A percentile compares a stretch with the other conserved stretches of the same genome.
These are phyloP conservation scores for Drosophila ustulata DNA, from an alignment of 2,888 invertebrate genomes.

Conservation along the genomic window DNA sequence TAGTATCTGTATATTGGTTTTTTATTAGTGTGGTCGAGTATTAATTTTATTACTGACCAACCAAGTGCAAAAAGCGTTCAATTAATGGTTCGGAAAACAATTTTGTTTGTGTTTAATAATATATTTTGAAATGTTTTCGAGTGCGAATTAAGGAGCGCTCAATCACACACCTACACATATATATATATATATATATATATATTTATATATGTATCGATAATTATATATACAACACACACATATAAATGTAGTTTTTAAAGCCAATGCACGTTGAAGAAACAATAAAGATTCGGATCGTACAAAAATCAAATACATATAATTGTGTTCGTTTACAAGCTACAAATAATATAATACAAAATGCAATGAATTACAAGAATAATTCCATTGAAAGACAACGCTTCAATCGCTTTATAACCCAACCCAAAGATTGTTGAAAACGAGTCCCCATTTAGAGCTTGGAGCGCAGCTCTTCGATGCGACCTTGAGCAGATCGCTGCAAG, in stretches of 20 bases:
- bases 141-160: slow-evolving; percentile 39
- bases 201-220: slow-evolving; percentile 20
- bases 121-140: slow-evolving; percentile 64
- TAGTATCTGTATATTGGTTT: slow-evolving; percentile 26
- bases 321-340: slow-evolving; percentile 29
- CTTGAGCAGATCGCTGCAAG: slow-evolving; percentile 90
- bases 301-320: slow-evolving; percentile 38
- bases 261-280: slow-evolving; percentile 78
- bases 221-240: slow-evolving; percentile 49
- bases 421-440: slow-evolving; percentile 20
- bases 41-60: slow-evolving; percentile 24
- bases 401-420: slow-evolving; percentile 23
- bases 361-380: slow-evolving; percentile 13
- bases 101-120: slow-evolving; percentile 39
- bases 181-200: slow-evolving; percentile 24
- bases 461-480: slow-evolving; percentile 90
- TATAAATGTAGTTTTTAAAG: slow-evolving; percentile 67
- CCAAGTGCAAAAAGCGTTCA: slow-evolving; percentile 47
- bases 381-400: slow-evolving; percentile 2
- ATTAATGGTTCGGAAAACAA: slow-evolving; percentile 16
- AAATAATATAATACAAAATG: slow-evolving; percentile 28
- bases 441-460: slow-evolving; percentile 89
- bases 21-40: slow-evolving; percentile 26
- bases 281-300: slow-evolving; percentile 80
- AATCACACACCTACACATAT: slow-evolving; percentile 31